phyloP scores from a whole-genome alignment of 2,113 vertebrate genomes.

The Cygnus buccinator region DNA sequence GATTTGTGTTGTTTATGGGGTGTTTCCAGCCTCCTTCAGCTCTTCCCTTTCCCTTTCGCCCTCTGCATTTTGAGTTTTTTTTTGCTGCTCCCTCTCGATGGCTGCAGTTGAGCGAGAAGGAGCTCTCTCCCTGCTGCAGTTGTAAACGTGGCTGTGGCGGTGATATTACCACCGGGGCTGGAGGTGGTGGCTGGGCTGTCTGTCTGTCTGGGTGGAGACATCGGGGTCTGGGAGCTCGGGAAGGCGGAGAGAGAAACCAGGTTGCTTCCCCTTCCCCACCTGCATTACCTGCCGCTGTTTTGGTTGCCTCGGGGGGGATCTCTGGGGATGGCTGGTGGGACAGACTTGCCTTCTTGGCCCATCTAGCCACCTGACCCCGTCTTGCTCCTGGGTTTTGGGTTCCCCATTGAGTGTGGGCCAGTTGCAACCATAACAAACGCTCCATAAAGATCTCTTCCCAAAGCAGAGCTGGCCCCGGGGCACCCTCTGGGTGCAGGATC shows the following conservation, averaged over 20 bases:
- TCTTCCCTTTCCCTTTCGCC: neutral
- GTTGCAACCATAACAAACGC: neutral
- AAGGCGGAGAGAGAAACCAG: too few species aligned
- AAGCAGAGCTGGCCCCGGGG: fast-evolving
- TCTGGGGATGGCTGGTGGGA: neutral
- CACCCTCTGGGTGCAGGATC: too few species aligned
- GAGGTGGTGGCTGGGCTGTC: neutral
- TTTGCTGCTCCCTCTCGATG: neutral
- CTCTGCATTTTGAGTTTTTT: neutral
- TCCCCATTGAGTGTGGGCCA: neutral
- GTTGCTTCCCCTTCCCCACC: neutral
- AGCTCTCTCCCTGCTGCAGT: neutral
- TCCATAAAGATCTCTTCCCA: neutral
- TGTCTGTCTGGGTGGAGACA: neutral
- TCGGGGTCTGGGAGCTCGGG: neutral
- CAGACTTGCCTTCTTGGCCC: neutral
- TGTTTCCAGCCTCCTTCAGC: neutral
- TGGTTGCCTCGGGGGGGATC: neutral
- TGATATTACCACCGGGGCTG: neutral
- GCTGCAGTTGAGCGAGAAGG: neutral
- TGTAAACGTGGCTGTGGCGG: neutral
- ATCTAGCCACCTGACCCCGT: neutral
- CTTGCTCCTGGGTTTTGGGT: neutral
- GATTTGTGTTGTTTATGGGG: neutral
- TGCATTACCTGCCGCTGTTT: neutral